Base-by-base conservation (phyloP, 1,140 invertebrate genomes). In the Hylyphantes graminicola region DNA sequence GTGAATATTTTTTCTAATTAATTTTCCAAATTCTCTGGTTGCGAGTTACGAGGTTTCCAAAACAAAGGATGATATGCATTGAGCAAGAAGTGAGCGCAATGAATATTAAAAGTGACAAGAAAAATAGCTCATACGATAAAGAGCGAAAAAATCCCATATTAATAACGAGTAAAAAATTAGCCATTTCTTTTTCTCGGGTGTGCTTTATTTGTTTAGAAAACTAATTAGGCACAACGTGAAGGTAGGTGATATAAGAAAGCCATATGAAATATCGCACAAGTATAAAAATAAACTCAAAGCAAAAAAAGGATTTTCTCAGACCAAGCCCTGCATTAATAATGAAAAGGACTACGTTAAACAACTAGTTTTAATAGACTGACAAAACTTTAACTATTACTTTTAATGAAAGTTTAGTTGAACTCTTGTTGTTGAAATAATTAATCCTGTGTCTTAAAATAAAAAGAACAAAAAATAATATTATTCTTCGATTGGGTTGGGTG, bases 291-390 rank as follows among this genome's bases (percentile, higher is more conserved):
- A 74, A 74, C 72, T 3, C 57, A 70, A 70, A 70, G 68, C 35
- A 35, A 74, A 13, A n/a, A 74, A 72, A 35, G 54, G 57, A 57
- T 74, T 57, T 35, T 53, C 15, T 35, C 72, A 19, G 21, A 53
- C 72, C 35, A n/a, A 51, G 21, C 17, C 51, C 35, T 78, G 76
- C 76, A 78, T 78, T 78, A 78, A 64, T 78, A 78, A 78, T 78
- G 76, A 55, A 78, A 78, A 78, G 76, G 59, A 65, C 76, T 78
- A 53, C 61, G 61, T 78, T 78, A 78, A 78, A 78, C 76, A 78
- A 78, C 76, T 67, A 64, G 50, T 70, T 35, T 35, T 35, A 35
- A 35, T 35, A 35, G 35, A 35, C 35, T 35, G 35, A 35, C 35
- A 35, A 35, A 35, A 5, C 35, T 35, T 35, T 35, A 35, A 35